A percentile compares a stretch with the other conserved stretches of the same genome.
phyloP scores from a whole-genome alignment of 2,888 invertebrate genomes.

The Eristalis intricaria region DNA sequence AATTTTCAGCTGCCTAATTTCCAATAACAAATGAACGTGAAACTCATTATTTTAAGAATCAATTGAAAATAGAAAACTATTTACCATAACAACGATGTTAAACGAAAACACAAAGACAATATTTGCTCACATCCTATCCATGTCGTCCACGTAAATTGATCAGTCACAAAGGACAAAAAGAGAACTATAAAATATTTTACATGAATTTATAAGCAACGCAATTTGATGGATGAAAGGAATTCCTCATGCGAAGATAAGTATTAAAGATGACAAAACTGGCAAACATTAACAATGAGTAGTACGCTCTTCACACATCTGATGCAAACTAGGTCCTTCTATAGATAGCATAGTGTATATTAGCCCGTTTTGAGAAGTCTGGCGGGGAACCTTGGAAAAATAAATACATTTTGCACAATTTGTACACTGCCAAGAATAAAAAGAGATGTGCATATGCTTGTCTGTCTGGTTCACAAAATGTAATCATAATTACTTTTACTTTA shows the following conservation, averaged over 20 bases:
- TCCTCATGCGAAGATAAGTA: not conserved
- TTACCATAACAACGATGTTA: not conserved
- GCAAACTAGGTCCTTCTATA: not conserved
- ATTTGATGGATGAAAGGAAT: not conserved
- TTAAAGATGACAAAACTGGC: not conserved
- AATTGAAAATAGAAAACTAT: not conserved
- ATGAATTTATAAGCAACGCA: not conserved
- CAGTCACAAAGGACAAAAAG: too few relatives aligned
- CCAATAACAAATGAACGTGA: not conserved
- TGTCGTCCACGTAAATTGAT: not conserved
- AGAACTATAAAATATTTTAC: not conserved
- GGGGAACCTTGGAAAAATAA: slow-evolving; percentile 35
- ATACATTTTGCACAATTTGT: not conserved
- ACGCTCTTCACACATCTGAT: not conserved
- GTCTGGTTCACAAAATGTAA: not conserved
- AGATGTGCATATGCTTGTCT: not conserved
- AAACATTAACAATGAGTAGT: not conserved
- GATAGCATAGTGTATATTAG: not conserved
- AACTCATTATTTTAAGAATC: not conserved
- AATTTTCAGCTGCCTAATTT: not conserved
- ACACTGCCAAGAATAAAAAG: slow-evolving; percentile 27
- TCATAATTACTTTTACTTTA: not conserved
- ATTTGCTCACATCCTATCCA: not conserved
- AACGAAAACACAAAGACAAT: not conserved
- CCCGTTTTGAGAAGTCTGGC: not conserved